Evolutionary conservation across 2,888 invertebrate species (phyloP).

Genomic region (Itoplectis maculator): DNA sequence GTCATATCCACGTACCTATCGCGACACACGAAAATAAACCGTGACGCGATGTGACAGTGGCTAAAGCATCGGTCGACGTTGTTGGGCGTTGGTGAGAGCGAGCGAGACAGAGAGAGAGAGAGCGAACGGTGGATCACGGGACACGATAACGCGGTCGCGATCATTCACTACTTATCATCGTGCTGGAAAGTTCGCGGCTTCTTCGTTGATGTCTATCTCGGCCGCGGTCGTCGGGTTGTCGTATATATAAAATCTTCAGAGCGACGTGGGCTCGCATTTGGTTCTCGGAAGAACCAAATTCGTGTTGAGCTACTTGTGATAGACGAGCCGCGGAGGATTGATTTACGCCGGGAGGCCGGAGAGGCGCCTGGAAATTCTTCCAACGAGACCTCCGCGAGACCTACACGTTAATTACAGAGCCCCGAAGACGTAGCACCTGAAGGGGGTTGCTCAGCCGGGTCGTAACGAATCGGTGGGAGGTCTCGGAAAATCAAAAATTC

Average conservation of each 20-base stretch:
- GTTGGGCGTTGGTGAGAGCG: conserved; percentile 27
- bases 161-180: conserved; percentile 39
- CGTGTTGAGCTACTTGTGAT: background rate
- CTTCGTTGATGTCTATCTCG: conserved; percentile 2
- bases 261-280: background rate
- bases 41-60: conserved; percentile 61
- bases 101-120: conserved; percentile 34
- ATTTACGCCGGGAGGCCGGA: background rate
- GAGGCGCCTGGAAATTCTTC: conserved; percentile 8
- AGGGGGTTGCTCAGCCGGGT: background rate
- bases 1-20: background rate
- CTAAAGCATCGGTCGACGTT: conserved; percentile 43
- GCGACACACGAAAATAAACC: conserved; percentile 58
- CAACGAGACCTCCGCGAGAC: background rate
- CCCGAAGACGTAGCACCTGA: conserved; percentile 8
- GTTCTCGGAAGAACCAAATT: background rate
- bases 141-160: conserved; percentile 41
- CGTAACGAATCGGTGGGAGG: conserved; percentile 17
- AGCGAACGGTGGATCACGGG: conserved; percentile 48
- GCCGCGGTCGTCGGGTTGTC: background rate
- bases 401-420: conserved; percentile 14
- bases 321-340: background rate
- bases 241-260: background rate
- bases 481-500: conserved; percentile 46
- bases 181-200: conserved; percentile 12